Base-by-base conservation (phyloP, 2,797 vertebrate species). In the Falco berigora region DNA sequence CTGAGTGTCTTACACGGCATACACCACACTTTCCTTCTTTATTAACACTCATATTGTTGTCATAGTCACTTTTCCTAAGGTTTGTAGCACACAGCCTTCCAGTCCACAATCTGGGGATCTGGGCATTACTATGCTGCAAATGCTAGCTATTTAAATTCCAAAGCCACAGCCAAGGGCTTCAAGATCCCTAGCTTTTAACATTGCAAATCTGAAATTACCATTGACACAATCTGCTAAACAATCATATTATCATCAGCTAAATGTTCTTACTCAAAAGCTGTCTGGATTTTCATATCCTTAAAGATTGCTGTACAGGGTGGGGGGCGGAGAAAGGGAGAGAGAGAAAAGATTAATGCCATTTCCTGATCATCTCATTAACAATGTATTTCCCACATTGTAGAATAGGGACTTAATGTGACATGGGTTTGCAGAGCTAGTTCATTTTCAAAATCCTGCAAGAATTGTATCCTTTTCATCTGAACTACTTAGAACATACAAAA, bases 361-460 rank as follows among this genome's bases (percentile, higher is more conserved):
- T 69, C 27, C 61, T 62, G n/a, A 56, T 62, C 61, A 80, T n/a
- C 61, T 94, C 58, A 36, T 94, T 95, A 94, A 79, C 47, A 87
- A 59, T 47, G 4, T 69, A 62, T 88, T 81, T 88, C 66, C 59
- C 14, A 52, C 12, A 30, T 5, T 71, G 71, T n/a, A 92, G 44
- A 88, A 73, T 69, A 94, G 59, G 38, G 62, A 69, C 55, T 92
- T 80, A 81, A 30, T 59, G 19, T 86, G 79, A 84, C 63, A 59
- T 6, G 6, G 27, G 30, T 69, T 86, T 83, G 36, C 53, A 81
- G 50, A 90, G 55, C 24, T 49, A 86, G 47, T 61, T 68, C 28
- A 62, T 80, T 95, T 94, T 90, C 44, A 73, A 88, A 94, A 84
- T 68, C 53, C 85, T 88, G 34, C 61, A 93, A 91, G 76, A 93